Conservation (phyloP, 2,888 invertebrate genomes). For the Microctonus brassicae region DNA sequence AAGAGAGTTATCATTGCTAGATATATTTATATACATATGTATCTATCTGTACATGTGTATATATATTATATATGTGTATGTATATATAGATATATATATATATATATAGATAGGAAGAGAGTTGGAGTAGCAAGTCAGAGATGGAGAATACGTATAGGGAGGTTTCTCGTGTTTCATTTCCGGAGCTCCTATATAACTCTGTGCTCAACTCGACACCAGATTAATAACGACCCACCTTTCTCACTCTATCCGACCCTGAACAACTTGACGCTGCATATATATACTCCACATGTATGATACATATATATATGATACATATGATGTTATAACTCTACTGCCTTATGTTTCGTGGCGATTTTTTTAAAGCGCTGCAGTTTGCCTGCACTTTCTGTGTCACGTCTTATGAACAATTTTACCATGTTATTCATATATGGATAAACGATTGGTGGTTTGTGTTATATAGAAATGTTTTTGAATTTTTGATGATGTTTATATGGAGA, state of each 20-base stretch:
- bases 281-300: neutral
- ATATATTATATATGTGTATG: too few species aligned
- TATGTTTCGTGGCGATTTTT: neutral
- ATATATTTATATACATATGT: too few species aligned
- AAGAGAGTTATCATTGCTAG: too few species aligned
- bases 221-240: constrained; percentile 69
- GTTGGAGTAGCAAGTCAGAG: constrained; percentile 38
- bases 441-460: too few species aligned
- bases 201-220: constrained; percentile 70
- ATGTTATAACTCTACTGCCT: neutral
- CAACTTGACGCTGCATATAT: constrained; percentile 36
- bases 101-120: constrained; percentile 21
- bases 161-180: constrained; percentile 70
- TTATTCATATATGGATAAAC: too few species aligned
- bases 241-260: constrained; percentile 62
- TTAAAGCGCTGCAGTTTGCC: neutral
- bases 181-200: constrained; percentile 71
- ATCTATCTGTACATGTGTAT: too few species aligned
- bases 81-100: too few species aligned
- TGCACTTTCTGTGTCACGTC: neutral
- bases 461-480: too few species aligned
- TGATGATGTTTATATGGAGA: too few species aligned
- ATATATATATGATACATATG: neutral
- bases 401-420: neutral
- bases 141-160: constrained; percentile 47